Percentiles rank a stretch among this genome's conserved stretches.
Conservation (phyloP, 2,797 vertebrate genomes). For the Iguana delicatissima region DNA sequence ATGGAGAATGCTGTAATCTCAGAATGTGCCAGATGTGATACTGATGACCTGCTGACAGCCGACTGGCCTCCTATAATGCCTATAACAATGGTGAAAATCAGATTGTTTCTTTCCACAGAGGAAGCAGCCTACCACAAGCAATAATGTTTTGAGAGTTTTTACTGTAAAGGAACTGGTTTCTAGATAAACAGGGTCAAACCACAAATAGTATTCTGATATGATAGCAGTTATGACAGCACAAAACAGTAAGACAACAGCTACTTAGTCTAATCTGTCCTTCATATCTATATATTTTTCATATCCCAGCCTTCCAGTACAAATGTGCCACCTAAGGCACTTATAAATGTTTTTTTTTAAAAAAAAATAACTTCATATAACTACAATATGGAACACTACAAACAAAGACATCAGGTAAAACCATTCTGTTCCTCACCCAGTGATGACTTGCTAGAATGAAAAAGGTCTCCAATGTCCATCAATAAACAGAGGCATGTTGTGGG, state of each 20-base stretch:
- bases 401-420: not conserved
- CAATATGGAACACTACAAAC: no score
- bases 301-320: not conserved
- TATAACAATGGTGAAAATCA: constrained; percentile 27
- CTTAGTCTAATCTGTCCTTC: constrained; percentile 77
- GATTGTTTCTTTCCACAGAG: constrained; percentile 59
- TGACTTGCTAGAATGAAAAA: not conserved
- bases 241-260: constrained; percentile 49
- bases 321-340: not conserved
- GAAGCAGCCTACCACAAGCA: constrained; percentile 57
- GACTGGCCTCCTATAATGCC: not conserved
- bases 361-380: not conserved
- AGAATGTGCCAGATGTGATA: constrained; percentile 53
- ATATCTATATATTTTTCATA: not conserved
- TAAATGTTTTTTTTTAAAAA: not conserved
- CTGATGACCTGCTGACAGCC: constrained; percentile 43
- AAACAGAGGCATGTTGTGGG: not conserved
- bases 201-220: constrained; percentile 51
- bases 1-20: constrained; percentile 30
- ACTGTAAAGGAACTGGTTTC: constrained; percentile 71
- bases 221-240: constrained; percentile 48
- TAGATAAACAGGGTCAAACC: constrained; percentile 49
- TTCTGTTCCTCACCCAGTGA: no score
- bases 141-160: constrained; percentile 51
- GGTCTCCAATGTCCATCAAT: not conserved